Conservation (phyloP, 2,888 invertebrate genomes). For the Cosmia pyralina region DNA sequence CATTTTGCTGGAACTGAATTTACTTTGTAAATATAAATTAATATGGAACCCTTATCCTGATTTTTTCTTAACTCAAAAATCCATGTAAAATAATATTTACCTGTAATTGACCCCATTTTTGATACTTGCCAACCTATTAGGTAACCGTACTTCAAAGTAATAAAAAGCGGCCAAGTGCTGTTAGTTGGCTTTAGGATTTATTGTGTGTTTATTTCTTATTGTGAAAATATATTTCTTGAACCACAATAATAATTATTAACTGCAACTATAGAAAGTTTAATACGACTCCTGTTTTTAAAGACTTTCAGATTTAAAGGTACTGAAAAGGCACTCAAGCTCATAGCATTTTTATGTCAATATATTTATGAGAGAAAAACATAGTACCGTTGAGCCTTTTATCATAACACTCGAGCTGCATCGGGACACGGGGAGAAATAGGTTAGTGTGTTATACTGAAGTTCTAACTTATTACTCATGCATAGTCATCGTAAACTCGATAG, state of each 20-base stretch:
- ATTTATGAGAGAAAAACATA: not conserved
- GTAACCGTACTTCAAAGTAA: slow-evolving; percentile 3
- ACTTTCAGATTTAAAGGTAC: not conserved
- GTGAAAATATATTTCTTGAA: too few relatives aligned
- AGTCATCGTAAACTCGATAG: slow-evolving; percentile 17
- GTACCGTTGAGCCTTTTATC: slow-evolving; percentile 7
- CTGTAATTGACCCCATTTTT: slow-evolving; percentile 8
- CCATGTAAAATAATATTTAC: not conserved
- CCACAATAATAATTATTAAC: too few relatives aligned
- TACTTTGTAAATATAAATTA: not conserved
- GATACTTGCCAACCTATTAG: not conserved
- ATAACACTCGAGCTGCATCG: slow-evolving; percentile 6
- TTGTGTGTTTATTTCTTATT: too few relatives aligned
- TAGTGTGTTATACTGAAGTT: slow-evolving; percentile 40
- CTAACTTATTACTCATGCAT: slow-evolving; percentile 33
- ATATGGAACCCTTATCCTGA: not conserved
- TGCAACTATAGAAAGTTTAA: too few relatives aligned
- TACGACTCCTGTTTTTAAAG: too few relatives aligned
- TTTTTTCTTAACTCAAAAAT: not conserved
- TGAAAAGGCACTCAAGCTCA: not conserved
- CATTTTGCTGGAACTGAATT: not conserved
- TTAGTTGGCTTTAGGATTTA: too few relatives aligned
- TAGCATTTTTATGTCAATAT: not conserved
- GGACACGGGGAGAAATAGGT: slow-evolving; percentile 46
- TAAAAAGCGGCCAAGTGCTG: too few relatives aligned